Conservation (phyloP, 2,888 invertebrate species). For the Dicyrtomina minuta region DNA sequence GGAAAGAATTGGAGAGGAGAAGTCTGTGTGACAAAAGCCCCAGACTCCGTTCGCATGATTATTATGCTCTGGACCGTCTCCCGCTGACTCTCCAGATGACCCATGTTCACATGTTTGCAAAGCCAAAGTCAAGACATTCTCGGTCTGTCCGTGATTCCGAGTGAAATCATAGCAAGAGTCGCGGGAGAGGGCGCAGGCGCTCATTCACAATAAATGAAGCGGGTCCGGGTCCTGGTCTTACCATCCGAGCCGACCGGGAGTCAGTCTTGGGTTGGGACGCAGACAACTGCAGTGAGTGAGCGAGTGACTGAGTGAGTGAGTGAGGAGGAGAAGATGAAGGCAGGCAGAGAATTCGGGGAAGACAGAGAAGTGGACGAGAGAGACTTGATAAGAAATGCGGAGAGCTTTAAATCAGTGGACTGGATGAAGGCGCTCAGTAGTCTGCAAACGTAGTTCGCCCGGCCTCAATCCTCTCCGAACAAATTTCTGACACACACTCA, state of each 20-base stretch:
- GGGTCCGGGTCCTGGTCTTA: not conserved
- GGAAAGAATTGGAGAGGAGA: not conserved
- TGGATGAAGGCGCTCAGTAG: conserved; percentile 43
- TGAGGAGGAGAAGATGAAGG: not conserved
- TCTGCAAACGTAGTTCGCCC: conserved; percentile 37
- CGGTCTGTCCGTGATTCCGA: too few species aligned
- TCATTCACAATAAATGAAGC: conserved; percentile 22
- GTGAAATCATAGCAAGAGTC: not conserved
- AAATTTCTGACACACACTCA: not conserved
- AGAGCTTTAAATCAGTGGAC: conserved; percentile 43
- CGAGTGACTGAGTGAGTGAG: not conserved
- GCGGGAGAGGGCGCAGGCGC: conserved; percentile 12
- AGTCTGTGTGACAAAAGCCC: not conserved
- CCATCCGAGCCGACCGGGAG: too few species aligned
- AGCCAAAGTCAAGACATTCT: not conserved
- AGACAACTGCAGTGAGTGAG: not conserved
- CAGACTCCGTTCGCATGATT: conserved; percentile 5
- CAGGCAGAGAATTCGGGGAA: not conserved
- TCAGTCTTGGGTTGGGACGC: not conserved
- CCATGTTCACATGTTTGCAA: not conserved
- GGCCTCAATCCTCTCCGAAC: not conserved
- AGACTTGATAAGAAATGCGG: conserved; percentile 1
- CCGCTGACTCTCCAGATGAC: not conserved
- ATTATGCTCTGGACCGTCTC: not conserved
- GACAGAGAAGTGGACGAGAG: not conserved